These are phyloP conservation scores for Tapirus terrestris DNA, from an alignment of 2,113 vertebrate species.

Conservation along the genomic window DNA sequence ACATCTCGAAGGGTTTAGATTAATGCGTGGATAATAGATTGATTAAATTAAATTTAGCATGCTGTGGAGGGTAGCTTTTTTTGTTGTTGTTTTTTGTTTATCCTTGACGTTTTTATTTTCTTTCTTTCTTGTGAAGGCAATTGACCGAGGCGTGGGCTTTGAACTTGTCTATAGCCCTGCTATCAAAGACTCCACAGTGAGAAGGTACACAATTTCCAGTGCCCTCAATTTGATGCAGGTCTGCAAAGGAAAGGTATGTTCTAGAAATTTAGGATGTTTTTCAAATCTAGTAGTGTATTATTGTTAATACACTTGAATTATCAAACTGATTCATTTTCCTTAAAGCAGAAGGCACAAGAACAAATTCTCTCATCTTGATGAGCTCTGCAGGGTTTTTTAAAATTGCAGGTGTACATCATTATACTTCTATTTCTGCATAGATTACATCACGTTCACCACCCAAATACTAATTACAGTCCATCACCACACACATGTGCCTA, in stretches of 20 bases:
- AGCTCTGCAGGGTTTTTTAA: not conserved
- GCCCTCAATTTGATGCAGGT: conserved; percentile 91
- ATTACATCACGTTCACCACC: too few relatives aligned
- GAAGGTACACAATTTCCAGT: conserved; percentile 96
- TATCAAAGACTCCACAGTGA: conserved; percentile 95
- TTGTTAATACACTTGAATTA: not conserved
- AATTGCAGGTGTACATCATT: too few relatives aligned
- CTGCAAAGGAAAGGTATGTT: conserved; percentile 94
- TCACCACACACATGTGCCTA: too few relatives aligned
- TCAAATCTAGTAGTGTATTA: not conserved
- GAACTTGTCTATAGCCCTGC: conserved; percentile 94
- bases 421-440: too few relatives aligned
- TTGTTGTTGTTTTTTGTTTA: not conserved
- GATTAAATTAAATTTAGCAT: not conserved
- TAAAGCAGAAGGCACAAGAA: not conserved
- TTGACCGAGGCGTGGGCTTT: conserved; percentile 93
- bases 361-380: not conserved
- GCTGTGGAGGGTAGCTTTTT: not conserved
- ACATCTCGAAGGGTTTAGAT: not conserved
- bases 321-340: not conserved
- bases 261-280: not conserved
- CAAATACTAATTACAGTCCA: too few relatives aligned
- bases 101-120: conserved; percentile 67
- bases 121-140: conserved; percentile 88
- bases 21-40: not conserved